These are phyloP conservation scores for Syrista parreyssii DNA, from an alignment of 2,888 invertebrate species.

Conservation along the genomic window DNA sequence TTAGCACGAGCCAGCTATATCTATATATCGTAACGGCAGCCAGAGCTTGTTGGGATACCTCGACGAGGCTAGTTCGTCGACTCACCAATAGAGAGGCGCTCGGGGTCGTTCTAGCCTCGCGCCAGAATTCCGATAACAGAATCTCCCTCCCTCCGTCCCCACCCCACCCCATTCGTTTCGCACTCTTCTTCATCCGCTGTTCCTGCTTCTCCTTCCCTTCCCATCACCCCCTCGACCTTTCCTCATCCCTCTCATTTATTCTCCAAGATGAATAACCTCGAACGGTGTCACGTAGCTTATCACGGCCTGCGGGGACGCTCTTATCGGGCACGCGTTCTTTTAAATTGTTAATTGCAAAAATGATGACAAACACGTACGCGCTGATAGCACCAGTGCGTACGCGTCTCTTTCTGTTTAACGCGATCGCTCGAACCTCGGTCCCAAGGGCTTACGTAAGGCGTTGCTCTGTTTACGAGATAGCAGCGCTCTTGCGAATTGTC, in stretches of 20 bases:
- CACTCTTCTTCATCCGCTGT: neutral
- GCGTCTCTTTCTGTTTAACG: neutral
- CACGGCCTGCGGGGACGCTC: conserved; percentile 48
- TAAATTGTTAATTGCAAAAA: conserved; percentile 11
- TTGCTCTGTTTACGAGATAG: conserved; percentile 10
- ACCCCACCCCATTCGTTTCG: conserved; percentile 9
- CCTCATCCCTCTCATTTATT: conserved; percentile 16
- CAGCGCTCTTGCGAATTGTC: neutral
- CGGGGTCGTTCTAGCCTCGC: conserved; percentile 49
- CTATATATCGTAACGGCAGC: neutral
- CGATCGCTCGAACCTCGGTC: neutral
- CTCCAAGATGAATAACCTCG: conserved; percentile 63
- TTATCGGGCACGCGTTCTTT: conserved; percentile 46
- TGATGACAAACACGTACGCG: neutral
- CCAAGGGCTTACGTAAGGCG: neutral
- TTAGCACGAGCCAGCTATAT: conserved; percentile 20
- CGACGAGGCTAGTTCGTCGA: conserved; percentile 47
- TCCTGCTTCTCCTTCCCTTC: conserved; percentile 1
- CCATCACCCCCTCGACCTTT: conserved; percentile 22
- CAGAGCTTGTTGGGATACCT: conserved; percentile 19
- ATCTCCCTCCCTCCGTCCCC: neutral
- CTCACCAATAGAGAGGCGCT: conserved; percentile 34
- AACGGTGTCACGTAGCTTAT: conserved; percentile 59
- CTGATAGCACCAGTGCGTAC: neutral
- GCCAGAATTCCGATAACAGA: conserved; percentile 35